phyloP scores from a whole-genome alignment of 2,113 vertebrate species.

The Tautogolabrus adspersus region DNA sequence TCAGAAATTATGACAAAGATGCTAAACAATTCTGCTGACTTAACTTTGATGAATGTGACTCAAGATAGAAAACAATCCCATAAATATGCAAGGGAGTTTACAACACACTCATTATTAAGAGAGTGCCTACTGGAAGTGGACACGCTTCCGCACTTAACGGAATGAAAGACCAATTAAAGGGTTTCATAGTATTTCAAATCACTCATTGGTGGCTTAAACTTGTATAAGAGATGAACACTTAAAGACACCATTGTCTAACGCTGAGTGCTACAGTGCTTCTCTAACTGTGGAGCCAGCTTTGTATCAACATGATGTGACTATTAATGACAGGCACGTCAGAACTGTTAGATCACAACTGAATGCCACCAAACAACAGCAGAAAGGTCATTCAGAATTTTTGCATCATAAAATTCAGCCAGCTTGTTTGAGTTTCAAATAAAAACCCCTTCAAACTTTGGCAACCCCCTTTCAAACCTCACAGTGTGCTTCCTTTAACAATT shows the following conservation, averaged over 20 bases:
- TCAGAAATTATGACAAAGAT: conserved; percentile 33
- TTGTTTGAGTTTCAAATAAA: background rate
- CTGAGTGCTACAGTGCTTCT: background rate
- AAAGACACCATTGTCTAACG: background rate
- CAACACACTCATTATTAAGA: background rate
- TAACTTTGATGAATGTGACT: conserved; percentile 37
- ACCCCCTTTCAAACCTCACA: background rate
- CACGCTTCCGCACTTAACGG: conserved; percentile 44
- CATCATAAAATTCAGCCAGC: conserved; percentile 25
- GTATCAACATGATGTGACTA: conserved; percentile 15
- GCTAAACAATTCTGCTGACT: conserved; percentile 36
- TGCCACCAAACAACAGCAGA: conserved; percentile 45
- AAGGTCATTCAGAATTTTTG: conserved; percentile 50
- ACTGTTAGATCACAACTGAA: conserved; percentile 44
- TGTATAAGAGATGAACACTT: background rate
- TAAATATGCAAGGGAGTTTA: conserved; percentile 24
- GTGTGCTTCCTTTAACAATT: too few relatives aligned
- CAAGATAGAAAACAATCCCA: conserved; percentile 40
- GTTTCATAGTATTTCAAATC: background rate
- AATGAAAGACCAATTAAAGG: conserved; percentile 46
- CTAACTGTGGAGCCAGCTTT: background rate
- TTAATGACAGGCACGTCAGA: conserved; percentile 29
- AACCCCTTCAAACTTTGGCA: background rate
- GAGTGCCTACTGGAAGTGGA: background rate
- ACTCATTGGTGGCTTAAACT: background rate